Evolutionary conservation across 2,797 vertebrate species (phyloP).

Genomic region (Falco peregrinus): DNA sequence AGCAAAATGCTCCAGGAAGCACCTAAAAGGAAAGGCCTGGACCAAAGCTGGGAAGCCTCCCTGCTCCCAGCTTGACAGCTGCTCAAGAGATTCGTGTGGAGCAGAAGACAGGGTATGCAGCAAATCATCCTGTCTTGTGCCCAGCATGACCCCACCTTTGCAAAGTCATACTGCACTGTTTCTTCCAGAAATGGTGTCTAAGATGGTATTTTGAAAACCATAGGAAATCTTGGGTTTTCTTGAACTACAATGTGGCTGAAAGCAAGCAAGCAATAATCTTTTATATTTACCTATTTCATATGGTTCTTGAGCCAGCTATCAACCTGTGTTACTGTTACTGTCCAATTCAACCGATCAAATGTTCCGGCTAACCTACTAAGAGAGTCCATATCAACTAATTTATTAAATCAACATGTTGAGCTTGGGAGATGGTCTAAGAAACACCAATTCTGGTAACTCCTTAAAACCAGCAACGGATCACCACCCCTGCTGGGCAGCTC

Average conservation of each 20-base stretch:
- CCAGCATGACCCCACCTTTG: not conserved
- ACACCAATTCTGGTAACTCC: not conserved
- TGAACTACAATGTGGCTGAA: not conserved
- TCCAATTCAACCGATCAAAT: not conserved
- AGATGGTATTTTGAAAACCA: accelerated
- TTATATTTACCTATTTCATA: not conserved
- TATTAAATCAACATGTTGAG: not conserved
- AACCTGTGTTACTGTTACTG: not conserved
- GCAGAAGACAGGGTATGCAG: accelerated
- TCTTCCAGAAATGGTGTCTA: not conserved
- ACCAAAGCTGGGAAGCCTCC: accelerated
- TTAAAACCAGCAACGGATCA: not conserved
- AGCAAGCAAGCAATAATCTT: not conserved
- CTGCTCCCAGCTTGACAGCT: not conserved
- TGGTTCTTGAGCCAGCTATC: not conserved
- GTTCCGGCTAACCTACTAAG: not conserved
- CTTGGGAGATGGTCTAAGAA: not conserved
- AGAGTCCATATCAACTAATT: not conserved
- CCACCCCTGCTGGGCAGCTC: not conserved
- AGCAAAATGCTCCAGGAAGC: accelerated
- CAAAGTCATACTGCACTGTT: not conserved
- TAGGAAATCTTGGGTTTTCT: not conserved
- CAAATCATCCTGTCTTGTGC: not conserved
- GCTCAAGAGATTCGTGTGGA: too few species aligned
- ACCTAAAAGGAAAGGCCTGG: not conserved